phyloP scores from a whole-genome alignment of 1,140 invertebrate genomes.

The Pinna nobilis region DNA sequence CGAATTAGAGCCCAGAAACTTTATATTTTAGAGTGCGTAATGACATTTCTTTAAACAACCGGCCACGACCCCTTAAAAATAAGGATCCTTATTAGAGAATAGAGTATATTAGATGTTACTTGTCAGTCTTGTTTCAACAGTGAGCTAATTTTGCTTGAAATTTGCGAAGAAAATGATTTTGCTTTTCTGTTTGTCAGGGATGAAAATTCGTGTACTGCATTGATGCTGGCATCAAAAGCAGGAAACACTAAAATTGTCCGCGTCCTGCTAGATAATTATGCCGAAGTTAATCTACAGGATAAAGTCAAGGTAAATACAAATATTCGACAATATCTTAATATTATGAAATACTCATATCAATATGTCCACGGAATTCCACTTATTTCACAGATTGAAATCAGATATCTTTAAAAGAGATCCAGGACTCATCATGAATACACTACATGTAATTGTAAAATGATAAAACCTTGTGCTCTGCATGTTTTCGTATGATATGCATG shows the following conservation, averaged over 20 bases:
- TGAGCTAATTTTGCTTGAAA: background rate
- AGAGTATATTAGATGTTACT: background rate
- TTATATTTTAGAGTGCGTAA: too few relatives aligned
- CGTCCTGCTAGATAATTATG: conserved; percentile 23
- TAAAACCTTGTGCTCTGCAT: too few relatives aligned
- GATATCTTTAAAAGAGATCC: too few relatives aligned
- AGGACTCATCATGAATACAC: too few relatives aligned
- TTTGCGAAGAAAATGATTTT: background rate
- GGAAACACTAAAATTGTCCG: conserved; percentile 21
- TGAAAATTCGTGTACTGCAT: conserved; percentile 31
- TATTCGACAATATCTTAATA: too few relatives aligned
- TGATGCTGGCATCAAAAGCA: conserved; percentile 21
- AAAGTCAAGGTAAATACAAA: conserved; percentile 43
- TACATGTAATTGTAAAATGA: too few relatives aligned
- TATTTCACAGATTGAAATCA: too few relatives aligned
- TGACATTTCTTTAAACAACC: background rate
- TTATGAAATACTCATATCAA: too few relatives aligned
- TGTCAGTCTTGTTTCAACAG: background rate
- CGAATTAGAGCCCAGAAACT: too few relatives aligned
- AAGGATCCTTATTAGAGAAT: background rate
- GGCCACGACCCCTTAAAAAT: background rate
- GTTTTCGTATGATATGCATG: too few relatives aligned
- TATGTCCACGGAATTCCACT: too few relatives aligned
- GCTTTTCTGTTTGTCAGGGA: conserved; percentile 10
- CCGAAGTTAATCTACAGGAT: conserved; percentile 15